Evolutionary conservation across 1,140 invertebrate genomes (phyloP).

Genomic region (Drosophila bifasciata): DNA sequence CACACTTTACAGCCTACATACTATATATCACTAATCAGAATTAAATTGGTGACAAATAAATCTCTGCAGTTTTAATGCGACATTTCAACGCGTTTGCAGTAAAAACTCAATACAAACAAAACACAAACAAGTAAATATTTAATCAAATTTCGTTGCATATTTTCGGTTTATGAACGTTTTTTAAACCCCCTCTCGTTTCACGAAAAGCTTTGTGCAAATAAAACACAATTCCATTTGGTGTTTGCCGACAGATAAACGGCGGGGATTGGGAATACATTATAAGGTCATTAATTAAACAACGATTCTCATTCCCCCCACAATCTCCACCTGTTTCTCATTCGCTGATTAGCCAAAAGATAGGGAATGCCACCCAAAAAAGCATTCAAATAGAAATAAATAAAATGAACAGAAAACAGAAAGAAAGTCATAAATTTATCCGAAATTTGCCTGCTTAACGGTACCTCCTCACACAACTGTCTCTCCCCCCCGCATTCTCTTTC

Average conservation of each 20-base stretch:
- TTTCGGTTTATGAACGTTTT: conserved; percentile 32
- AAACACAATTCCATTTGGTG: conserved; percentile 59
- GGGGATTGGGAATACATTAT: conserved; percentile 58
- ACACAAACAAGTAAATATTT: conserved; percentile 38
- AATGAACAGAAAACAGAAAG: conserved; percentile 9
- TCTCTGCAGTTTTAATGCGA: conserved; percentile 24
- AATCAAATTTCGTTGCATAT: conserved; percentile 44
- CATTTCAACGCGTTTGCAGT: conserved; percentile 32
- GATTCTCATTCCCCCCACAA: conserved; percentile 9
- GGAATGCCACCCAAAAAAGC: conserved; percentile 22
- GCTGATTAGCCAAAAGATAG: conserved; percentile 43
- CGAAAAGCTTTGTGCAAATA: conserved; percentile 33
- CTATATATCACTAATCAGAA: conserved; percentile 5
- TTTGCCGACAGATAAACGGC: conserved; percentile 51
- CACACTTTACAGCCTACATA: neutral
- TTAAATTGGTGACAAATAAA: conserved; percentile 40
- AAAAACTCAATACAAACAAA: conserved; percentile 1
- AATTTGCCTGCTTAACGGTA: conserved; percentile 38
- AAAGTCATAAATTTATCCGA: conserved; percentile 37
- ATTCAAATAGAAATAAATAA: conserved; percentile 3
- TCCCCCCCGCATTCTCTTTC: neutral
- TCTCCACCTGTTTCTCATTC: conserved; percentile 2
- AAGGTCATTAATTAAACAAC: conserved; percentile 56
- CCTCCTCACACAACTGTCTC: neutral
- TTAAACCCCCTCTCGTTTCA: neutral